phyloP scores from a whole-genome alignment of 2,797 vertebrate genomes.

The Enoplosus armatus region DNA sequence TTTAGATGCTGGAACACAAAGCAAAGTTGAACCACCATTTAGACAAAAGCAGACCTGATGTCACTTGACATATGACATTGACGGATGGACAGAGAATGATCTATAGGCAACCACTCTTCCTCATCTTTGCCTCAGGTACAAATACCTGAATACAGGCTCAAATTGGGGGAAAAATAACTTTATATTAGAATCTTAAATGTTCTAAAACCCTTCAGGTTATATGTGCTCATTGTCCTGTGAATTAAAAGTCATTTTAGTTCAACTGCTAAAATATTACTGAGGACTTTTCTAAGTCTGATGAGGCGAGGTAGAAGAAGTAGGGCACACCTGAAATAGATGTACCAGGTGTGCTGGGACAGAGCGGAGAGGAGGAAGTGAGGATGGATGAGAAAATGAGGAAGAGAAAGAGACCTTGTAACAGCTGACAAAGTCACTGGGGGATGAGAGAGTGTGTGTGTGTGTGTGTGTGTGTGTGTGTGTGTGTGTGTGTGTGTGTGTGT shows the following conservation, averaged over 20 bases:
- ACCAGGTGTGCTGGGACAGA: conserved; percentile 68
- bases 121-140: background rate
- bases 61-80: background rate
- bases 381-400: conserved; percentile 18
- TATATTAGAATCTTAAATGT: background rate
- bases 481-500: no score
- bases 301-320: conserved; percentile 71
- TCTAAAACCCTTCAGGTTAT: background rate
- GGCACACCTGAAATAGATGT: conserved; percentile 83
- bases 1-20: background rate
- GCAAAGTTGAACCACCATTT: background rate
- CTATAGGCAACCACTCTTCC: background rate
- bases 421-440: conserved; percentile 18
- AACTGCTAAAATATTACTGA: conserved; percentile 30
- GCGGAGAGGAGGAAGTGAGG: conserved; percentile 14
- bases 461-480: no score
- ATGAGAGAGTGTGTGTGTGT: background rate
- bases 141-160: background rate
- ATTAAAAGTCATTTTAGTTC: conserved; percentile 20
- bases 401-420: background rate
- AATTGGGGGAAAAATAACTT: no score
- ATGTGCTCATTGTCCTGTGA: background rate
- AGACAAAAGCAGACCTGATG: background rate
- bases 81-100: background rate
- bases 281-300: conserved; percentile 32